These are phyloP conservation scores for Alethe diademata DNA, from an alignment of 2,113 vertebrate species.

Conservation along the genomic window DNA sequence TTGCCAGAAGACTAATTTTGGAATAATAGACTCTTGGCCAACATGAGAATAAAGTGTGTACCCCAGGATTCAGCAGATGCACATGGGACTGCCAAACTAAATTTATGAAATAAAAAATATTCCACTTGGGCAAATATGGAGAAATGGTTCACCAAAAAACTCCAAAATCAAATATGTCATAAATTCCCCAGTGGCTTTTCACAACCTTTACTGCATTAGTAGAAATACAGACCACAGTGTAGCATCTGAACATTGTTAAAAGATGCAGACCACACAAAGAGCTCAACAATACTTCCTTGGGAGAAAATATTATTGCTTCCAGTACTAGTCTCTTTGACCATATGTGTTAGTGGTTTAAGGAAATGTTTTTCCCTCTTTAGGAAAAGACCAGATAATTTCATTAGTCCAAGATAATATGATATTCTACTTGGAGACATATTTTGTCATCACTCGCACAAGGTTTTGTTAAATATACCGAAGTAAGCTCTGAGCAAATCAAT, in stretches of 20 bases:
- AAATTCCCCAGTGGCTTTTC: slow-evolving; percentile 20
- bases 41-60: neutral
- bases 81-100: neutral
- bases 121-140: slow-evolving; percentile 29
- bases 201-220: slow-evolving; percentile 52
- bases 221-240: slow-evolving; percentile 36
- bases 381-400: slow-evolving; percentile 43
- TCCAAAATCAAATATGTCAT: neutral
- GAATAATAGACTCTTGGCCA: slow-evolving; percentile 5
- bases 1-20: slow-evolving; percentile 13
- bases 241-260: slow-evolving; percentile 64
- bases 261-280: slow-evolving; percentile 62
- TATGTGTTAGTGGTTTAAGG: slow-evolving; percentile 40
- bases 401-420: slow-evolving; percentile 6
- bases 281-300: slow-evolving; percentile 54
- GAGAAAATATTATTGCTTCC: slow-evolving; percentile 49
- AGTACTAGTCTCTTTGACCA: slow-evolving; percentile 17
- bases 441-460: slow-evolving; percentile 30
- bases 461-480: slow-evolving; percentile 3
- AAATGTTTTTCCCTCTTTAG: slow-evolving; percentile 57
- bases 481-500: neutral
- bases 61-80: neutral
- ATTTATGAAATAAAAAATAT: slow-evolving; percentile 36
- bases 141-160: neutral
- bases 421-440: slow-evolving; percentile 18